Evolutionary conservation across 2,797 vertebrate genomes (phyloP).

Genomic region (Amniataba percoides): DNA sequence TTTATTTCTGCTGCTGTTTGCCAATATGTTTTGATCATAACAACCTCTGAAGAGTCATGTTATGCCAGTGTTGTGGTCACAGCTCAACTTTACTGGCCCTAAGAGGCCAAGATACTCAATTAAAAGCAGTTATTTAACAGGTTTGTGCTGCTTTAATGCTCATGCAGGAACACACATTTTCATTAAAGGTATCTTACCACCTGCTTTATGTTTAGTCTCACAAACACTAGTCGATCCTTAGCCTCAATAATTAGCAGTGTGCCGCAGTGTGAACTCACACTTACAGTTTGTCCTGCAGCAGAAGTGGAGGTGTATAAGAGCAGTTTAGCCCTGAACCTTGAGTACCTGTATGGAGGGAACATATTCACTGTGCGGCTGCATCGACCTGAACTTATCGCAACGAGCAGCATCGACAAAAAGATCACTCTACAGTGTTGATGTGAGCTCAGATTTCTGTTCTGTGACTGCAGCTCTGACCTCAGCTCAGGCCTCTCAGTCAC

Average conservation of each 20-base stretch:
- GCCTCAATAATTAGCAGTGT: not conserved
- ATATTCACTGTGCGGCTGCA: not conserved
- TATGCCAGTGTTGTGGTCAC: not conserved
- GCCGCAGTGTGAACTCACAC: conserved; percentile 14
- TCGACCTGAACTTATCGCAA: conserved; percentile 27
- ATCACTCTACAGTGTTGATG: conserved; percentile 53
- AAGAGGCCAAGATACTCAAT: too few species aligned
- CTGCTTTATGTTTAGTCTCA: not conserved
- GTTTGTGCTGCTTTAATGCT: not conserved
- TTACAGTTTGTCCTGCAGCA: not conserved
- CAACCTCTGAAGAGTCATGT: not conserved
- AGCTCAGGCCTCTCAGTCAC: conserved; percentile 50
- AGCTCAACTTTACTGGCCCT: not conserved
- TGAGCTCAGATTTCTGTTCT: conserved; percentile 44
- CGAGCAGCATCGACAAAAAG: conserved; percentile 28
- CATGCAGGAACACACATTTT: not conserved
- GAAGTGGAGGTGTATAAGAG: not conserved
- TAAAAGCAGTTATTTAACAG: not conserved
- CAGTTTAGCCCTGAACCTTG: not conserved
- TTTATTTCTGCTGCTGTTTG: too few species aligned
- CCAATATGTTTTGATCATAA: too few species aligned
- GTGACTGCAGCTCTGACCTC: conserved; percentile 56
- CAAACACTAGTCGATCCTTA: not conserved
- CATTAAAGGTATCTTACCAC: not conserved
- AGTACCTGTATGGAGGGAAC: not conserved